A percentile compares a stretch with the other conserved stretches of the same genome.
Evolutionary conservation across 2,888 invertebrate species (phyloP).

Genomic region (Diplazon laetatorius): DNA sequence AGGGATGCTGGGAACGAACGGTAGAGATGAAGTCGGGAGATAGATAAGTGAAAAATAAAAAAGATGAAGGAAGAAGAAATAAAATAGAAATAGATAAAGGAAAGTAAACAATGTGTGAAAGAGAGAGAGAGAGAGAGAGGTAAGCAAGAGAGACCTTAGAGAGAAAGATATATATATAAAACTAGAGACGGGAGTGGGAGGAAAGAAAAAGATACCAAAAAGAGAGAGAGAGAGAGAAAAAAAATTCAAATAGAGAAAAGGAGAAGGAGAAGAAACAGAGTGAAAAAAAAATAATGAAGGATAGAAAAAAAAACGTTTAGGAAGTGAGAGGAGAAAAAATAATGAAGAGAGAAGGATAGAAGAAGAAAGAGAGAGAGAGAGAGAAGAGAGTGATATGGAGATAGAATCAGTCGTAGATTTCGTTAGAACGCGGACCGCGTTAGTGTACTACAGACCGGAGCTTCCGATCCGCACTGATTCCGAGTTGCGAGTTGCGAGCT

Average conservation of each 20-base stretch:
- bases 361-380: slow-evolving; percentile 22
- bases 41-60: too few species aligned
- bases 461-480: slow-evolving; percentile 66
- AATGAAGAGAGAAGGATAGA: neutral
- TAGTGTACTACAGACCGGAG: slow-evolving; percentile 62
- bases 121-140: slow-evolving; percentile 5
- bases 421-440: slow-evolving; percentile 37
- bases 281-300: slow-evolving; percentile 1
- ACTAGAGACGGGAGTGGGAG: neutral
- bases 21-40: too few species aligned
- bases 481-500: slow-evolving; percentile 56
- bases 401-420: slow-evolving; percentile 36
- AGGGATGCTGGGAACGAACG: slow-evolving; percentile 2
- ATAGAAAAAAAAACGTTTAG: too few species aligned
- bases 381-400: slow-evolving; percentile 23
- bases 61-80: too few species aligned
- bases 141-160: slow-evolving; percentile 8
- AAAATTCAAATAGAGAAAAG: neutral
- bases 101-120: too few species aligned
- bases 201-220: too few species aligned
- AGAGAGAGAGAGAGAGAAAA: too few species aligned
- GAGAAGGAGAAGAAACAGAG: slow-evolving; percentile 13
- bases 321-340: too few species aligned
- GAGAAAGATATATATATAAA: neutral
- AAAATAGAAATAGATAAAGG: too few species aligned